phyloP scores from a whole-genome alignment of 2,113 vertebrate genomes.

The Microcebus ravelobensis region DNA sequence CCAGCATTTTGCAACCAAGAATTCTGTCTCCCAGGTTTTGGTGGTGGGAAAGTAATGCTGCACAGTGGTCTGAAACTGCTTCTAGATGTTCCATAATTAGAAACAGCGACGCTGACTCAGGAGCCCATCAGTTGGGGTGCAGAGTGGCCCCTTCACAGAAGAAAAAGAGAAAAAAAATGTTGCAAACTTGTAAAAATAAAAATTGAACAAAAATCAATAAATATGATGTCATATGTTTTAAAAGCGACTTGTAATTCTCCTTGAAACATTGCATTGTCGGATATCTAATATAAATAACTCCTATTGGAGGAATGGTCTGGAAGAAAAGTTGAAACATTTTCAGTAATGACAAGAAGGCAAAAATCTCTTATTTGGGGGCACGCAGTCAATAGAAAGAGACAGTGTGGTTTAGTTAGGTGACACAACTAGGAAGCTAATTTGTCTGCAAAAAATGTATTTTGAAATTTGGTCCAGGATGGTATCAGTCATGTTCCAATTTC shows the following conservation, averaged over 20 bases:
- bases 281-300: background rate
- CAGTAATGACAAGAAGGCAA: background rate
- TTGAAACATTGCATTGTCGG: background rate
- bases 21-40: constrained; percentile 58
- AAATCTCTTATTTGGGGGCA: background rate
- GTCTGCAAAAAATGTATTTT: constrained; percentile 34
- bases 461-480: constrained; percentile 37
- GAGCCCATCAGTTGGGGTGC: background rate
- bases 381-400: background rate
- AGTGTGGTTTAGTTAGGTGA: constrained; percentile 62
- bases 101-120: constrained; percentile 54
- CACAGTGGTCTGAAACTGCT: constrained; percentile 57
- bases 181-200: background rate
- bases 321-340: background rate
- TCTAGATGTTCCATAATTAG: constrained; percentile 65
- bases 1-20: constrained; percentile 52
- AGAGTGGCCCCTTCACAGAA: background rate
- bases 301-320: background rate
- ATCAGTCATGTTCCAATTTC: constrained; percentile 48
- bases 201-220: background rate
- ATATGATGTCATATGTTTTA: background rate
- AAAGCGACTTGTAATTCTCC: background rate
- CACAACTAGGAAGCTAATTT: constrained; percentile 22
- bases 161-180: background rate
- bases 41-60: constrained; percentile 45